Evolutionary conservation across 2,113 vertebrate species (phyloP).

Genomic region (Naja naja): DNA sequence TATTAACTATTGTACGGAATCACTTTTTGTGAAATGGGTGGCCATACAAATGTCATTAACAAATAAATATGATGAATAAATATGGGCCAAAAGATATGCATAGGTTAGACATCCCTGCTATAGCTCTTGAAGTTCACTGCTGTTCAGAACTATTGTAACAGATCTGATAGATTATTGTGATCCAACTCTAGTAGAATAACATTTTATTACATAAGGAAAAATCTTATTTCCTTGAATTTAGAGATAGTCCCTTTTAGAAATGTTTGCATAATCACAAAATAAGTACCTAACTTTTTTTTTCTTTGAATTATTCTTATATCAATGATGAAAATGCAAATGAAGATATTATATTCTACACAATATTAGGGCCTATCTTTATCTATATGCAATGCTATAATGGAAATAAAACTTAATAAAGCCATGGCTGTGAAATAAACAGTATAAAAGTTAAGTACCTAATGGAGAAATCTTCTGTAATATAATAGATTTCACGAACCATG

Average conservation of each 20-base stretch:
- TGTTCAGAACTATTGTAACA: background rate
- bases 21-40: background rate
- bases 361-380: background rate
- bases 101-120: background rate
- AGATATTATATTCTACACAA: background rate
- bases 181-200: background rate
- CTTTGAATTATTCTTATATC: background rate
- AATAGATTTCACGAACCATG: constrained; percentile 98
- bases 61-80: background rate
- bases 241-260: background rate
- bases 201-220: background rate
- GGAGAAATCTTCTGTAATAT: constrained; percentile 95
- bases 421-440: background rate
- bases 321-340: background rate
- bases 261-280: background rate
- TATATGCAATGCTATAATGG: background rate
- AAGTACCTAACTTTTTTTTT: background rate
- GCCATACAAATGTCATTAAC: background rate
- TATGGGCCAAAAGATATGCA: background rate
- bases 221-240: background rate
- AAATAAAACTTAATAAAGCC: background rate
- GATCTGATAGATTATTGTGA: background rate
- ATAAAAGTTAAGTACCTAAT: constrained; percentile 79
- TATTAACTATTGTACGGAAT: background rate
- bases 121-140: background rate